phyloP scores from a whole-genome alignment of 2,797 vertebrate species.

The Alca torda region DNA sequence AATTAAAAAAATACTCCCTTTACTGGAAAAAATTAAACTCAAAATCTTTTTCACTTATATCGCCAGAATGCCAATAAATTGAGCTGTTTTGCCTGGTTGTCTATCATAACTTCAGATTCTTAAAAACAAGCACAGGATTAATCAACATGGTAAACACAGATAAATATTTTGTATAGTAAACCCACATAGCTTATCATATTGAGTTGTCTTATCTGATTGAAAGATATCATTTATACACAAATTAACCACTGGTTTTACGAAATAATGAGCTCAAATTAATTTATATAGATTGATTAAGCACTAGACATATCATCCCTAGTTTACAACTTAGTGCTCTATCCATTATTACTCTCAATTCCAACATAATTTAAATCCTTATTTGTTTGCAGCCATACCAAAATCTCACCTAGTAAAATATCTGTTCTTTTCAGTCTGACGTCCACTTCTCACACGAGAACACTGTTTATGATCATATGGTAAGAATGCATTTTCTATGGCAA shows the following conservation, averaged over 20 bases:
- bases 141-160: neutral
- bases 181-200: neutral
- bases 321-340: neutral
- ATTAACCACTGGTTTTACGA: neutral
- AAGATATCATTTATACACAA: neutral
- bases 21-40: neutral
- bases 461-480: neutral
- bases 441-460: neutral
- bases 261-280: neutral
- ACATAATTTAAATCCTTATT: neutral
- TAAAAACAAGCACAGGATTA: neutral
- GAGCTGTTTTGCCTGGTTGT: neutral
- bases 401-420: neutral
- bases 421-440: neutral
- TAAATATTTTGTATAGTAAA: neutral
- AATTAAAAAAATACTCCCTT: neutral
- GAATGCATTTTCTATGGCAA: neutral
- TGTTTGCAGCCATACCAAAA: neutral
- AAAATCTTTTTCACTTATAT: neutral
- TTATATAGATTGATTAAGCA: neutral
- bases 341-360: neutral
- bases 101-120: neutral
- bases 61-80: neutral
- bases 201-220: neutral
- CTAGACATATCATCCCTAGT: neutral